Base-by-base conservation (phyloP, 2,888 invertebrate species). In the Anthophora plumipes region DNA sequence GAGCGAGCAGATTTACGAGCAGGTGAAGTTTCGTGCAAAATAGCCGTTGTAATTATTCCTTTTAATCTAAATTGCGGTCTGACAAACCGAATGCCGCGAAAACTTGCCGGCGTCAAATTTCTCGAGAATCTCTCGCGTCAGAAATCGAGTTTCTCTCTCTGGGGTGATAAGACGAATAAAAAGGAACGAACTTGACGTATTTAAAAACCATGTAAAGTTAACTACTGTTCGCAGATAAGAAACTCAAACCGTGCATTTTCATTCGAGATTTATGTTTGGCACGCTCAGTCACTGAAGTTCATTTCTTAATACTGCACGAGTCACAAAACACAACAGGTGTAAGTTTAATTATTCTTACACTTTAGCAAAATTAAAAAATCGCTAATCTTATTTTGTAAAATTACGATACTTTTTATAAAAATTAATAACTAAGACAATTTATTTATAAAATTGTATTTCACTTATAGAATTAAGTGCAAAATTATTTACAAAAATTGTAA, bases 1-100 rank as follows among this genome's bases (percentile, higher is more conserved):
- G 55, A 67, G 48, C 61, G 48, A 41, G 64, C 54, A 73, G 64
- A 80, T 78, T 66, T 73, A 78, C 57, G 73, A 52, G 63, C 73
- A 73, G 78, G 78, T 69, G 59, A 80, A 73, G 73, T 55, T 80
- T 60, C 73, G 80, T 73, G 73, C 60, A 59, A 80, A 80, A 80
- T 64, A 41, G 68, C 64, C 59, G 69, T 69, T 64, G 63, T 77
- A 78, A 80, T 80, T 80, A 80, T 78, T 50, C 72, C 68, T 68
- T 68, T 73, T 78, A 78, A 80, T 80, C 78, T 80, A 73, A 73
- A 80, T 78, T 80, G 64, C 67, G 20, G 68, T 54, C 63, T 48
- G 64, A 68, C 64, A 66, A 67, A 66, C 80, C 64, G 61, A 73
- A 59, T 60, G 17, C 54, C 48, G 57, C 41, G 11, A 20, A 39